phyloP scores from a whole-genome alignment of 2,888 invertebrate genomes.

The Megaustenia siamemsis region DNA sequence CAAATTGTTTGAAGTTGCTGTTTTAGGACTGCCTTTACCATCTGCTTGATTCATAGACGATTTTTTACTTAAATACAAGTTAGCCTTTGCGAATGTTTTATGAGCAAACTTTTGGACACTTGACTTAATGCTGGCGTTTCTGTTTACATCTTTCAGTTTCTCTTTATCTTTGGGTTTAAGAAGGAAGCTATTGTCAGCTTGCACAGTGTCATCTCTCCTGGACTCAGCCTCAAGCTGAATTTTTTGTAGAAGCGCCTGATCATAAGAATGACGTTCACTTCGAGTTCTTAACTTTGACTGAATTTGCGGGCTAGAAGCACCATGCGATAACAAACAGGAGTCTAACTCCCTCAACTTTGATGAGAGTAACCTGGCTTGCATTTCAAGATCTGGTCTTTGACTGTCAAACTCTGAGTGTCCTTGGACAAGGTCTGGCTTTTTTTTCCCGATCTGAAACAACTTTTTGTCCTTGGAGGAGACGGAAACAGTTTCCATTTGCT shows the following conservation, averaged over 20 bases:
- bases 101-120: constrained; percentile 69
- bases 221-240: neutral
- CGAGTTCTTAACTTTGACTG: neutral
- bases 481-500: constrained; percentile 62
- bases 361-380: constrained; percentile 65
- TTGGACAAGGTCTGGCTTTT: constrained; percentile 57
- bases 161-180: constrained; percentile 5
- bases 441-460: constrained; percentile 66
- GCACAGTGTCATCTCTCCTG: neutral
- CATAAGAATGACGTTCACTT: constrained; percentile 2
- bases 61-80: constrained; percentile 60
- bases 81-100: constrained; percentile 65
- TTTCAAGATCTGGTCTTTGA: constrained; percentile 63
- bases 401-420: constrained; percentile 32
- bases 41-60: constrained; percentile 22
- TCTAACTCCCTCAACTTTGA: constrained; percentile 66
- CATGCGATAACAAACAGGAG: constrained; percentile 56
- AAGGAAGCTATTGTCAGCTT: neutral
- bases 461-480: constrained; percentile 59
- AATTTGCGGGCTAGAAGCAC: neutral
- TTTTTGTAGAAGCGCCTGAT: neutral
- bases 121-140: constrained; percentile 63
- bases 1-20: neutral
- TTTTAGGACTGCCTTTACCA: neutral
- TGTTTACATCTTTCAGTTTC: constrained; percentile 34